phyloP scores from a whole-genome alignment of 2,113 vertebrate genomes.

The Pollachius pollachius region DNA sequence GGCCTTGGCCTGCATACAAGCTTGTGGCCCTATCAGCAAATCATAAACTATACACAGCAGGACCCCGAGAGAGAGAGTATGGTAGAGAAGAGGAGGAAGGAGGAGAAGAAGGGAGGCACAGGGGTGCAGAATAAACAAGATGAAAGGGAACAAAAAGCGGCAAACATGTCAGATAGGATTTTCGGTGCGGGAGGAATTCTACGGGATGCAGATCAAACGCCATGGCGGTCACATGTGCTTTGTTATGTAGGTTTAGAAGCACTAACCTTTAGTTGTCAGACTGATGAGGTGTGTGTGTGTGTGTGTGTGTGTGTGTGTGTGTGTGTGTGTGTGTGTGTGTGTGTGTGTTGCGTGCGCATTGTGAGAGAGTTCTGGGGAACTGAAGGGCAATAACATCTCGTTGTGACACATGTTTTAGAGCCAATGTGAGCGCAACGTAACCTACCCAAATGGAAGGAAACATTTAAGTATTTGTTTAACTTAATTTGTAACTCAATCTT shows the following conservation, averaged over 20 bases:
- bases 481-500: neutral
- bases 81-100: neutral
- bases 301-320: conserved; percentile 2
- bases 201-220: conserved; percentile 21
- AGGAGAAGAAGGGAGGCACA: conserved; percentile 1
- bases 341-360: neutral
- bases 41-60: conserved; percentile 52
- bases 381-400: too few relatives aligned
- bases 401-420: too few relatives aligned
- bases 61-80: neutral
- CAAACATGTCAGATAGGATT: conserved; percentile 24
- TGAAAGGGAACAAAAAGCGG: conserved; percentile 36
- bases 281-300: neutral
- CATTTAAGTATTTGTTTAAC: too few relatives aligned
- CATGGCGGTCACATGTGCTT: neutral
- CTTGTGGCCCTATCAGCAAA: conserved; percentile 45
- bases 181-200: conserved; percentile 3
- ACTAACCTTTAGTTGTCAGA: conserved; percentile 21
- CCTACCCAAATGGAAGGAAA: too few relatives aligned
- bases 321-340: neutral
- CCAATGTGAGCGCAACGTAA: too few relatives aligned
- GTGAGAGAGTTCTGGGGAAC: neutral
- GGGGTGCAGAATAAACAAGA: conserved; percentile 5
- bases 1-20: conserved; percentile 27
- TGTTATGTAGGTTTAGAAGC: conserved; percentile 9